phyloP scores from a whole-genome alignment of 2,888 invertebrate species.

The Uloborus plumipes region DNA sequence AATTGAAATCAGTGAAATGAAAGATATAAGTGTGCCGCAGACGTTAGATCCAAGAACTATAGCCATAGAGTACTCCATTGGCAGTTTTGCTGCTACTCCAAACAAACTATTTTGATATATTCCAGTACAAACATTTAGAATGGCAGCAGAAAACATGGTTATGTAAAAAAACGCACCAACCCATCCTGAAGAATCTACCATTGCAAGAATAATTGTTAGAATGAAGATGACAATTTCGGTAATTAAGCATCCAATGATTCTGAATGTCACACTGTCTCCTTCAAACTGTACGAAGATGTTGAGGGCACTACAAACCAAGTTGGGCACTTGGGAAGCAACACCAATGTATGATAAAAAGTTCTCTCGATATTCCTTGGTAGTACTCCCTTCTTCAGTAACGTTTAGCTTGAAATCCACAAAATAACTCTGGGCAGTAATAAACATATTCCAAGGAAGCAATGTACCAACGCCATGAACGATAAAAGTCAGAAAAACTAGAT shows the following conservation, averaged over 20 bases:
- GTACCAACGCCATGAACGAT: conserved; percentile 94
- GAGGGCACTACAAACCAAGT: conserved; percentile 91
- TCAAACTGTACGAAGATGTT: conserved; percentile 85
- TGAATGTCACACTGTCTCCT: conserved; percentile 71
- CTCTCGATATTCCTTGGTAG: conserved; percentile 74
- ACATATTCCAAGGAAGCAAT: conserved; percentile 99
- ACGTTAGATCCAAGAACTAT: conserved; percentile 93
- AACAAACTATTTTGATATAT: conserved; percentile 98
- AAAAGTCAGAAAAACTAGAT: conserved; percentile 88
- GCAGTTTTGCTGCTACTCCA: conserved; percentile 94
- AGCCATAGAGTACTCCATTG: conserved; percentile 92
- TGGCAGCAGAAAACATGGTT: conserved; percentile 85
- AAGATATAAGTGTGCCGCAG: conserved; percentile 87
- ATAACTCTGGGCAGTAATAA: conserved; percentile 86
- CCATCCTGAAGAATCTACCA: conserved; percentile 82
- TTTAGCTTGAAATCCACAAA: conserved; percentile 63
- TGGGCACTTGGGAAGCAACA: conserved; percentile 92
- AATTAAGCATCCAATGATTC: conserved; percentile 71
- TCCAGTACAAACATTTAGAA: conserved; percentile 92
- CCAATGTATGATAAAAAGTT: conserved; percentile 89
- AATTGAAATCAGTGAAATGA: conserved; percentile 81
- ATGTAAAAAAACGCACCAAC: conserved; percentile 84
- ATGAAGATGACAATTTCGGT: conserved; percentile 82
- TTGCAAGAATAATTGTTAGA: conserved; percentile 87
- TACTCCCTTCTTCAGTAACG: background rate